Percentiles rank a stretch among this genome's conserved stretches.
Evolutionary conservation across 2,888 invertebrate species (phyloP).

Genomic region (Parasteatoda lunata): DNA sequence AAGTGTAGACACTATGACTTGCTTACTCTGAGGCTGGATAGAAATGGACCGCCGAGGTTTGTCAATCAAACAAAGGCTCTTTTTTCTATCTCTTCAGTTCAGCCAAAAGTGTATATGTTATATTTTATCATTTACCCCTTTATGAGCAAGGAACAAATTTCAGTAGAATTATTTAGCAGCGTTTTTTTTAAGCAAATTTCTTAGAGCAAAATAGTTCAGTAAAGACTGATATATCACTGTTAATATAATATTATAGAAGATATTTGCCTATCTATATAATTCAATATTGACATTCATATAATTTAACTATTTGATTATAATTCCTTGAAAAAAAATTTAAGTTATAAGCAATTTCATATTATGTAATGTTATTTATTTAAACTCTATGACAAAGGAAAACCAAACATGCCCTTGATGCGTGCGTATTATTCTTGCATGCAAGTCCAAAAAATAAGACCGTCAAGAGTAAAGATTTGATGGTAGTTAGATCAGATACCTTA

Average conservation of each 20-base stretch:
- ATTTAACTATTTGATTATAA: too few species aligned
- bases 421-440: constrained; percentile 49
- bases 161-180: constrained; percentile 18
- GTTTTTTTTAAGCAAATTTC: too few species aligned
- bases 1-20: constrained; percentile 24
- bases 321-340: too few species aligned
- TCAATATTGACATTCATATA: too few species aligned
- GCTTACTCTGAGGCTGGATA: constrained; percentile 33
- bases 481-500: constrained; percentile 14
- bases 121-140: constrained; percentile 36
- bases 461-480: constrained; percentile 34
- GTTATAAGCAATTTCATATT: not conserved
- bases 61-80: constrained; percentile 26
- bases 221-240: too few species aligned
- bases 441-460: constrained; percentile 61
- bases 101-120: constrained; percentile 17
- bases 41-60: constrained; percentile 33
- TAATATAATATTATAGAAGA: too few species aligned
- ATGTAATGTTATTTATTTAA: constrained; percentile 1
- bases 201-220: too few species aligned
- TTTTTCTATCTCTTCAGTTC: constrained; percentile 35
- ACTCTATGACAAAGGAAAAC: not conserved
- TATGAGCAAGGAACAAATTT: constrained; percentile 65
- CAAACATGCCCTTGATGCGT: constrained; percentile 47
- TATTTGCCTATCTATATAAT: too few species aligned